Evolutionary conservation across 2,113 vertebrate species (phyloP).

Genomic region (Hemiscyllium ocellatum): DNA sequence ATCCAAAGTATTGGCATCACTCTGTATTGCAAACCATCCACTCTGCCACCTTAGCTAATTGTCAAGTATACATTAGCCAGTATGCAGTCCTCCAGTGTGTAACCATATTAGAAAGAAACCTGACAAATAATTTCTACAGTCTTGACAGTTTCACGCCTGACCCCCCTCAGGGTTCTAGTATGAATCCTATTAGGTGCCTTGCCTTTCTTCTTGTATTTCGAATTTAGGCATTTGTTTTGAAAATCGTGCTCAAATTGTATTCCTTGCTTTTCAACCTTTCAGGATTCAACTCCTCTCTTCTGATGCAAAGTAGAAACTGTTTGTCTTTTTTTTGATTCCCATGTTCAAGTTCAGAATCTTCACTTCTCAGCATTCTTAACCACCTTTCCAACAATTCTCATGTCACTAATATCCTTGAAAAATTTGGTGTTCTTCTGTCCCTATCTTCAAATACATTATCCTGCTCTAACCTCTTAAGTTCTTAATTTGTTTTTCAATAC

Average conservation of each 20-base stretch:
- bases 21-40: too few relatives aligned
- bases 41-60: too few relatives aligned
- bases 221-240: background rate
- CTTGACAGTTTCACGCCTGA: background rate
- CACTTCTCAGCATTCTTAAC: background rate
- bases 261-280: background rate
- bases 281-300: background rate
- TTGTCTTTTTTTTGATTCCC: too few relatives aligned
- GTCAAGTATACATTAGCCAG: background rate
- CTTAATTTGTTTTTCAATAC: too few relatives aligned
- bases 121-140: too few relatives aligned
- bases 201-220: background rate
- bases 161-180: background rate
- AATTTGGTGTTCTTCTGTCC: background rate
- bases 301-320: too few relatives aligned
- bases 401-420: background rate
- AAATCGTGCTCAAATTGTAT: background rate
- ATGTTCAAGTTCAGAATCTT: background rate
- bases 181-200: background rate
- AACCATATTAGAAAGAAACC: background rate
- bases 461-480: too few relatives aligned
- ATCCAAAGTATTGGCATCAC: too few relatives aligned
- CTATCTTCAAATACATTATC: too few relatives aligned
- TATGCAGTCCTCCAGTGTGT: background rate
- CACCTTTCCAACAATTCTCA: background rate